These are phyloP conservation scores for Helicorthomorpha holstii DNA, from an alignment of 1,140 invertebrate species.

Conservation along the genomic window DNA sequence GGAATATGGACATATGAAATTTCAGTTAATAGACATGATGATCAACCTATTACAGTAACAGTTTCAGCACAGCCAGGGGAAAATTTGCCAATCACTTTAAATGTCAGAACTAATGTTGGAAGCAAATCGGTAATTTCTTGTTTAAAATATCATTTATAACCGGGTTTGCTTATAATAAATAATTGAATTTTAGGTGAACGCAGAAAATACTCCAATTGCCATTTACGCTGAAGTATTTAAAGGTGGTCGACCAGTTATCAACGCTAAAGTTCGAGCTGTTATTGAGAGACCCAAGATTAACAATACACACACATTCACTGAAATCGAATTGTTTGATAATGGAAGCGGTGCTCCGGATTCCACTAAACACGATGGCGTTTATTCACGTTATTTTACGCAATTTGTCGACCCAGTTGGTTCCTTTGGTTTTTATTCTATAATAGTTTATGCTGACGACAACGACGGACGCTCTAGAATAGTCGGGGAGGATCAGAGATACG, in stretches of 20 bases:
- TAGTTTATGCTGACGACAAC: constrained; percentile 11
- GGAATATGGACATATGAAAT: neutral
- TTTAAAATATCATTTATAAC: neutral
- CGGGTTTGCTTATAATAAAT: neutral
- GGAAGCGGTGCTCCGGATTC: constrained; percentile 45
- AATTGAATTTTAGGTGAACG: constrained; percentile 6
- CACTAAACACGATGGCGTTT: constrained; percentile 43
- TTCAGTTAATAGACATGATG: neutral
- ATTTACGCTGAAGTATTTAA: constrained; percentile 21
- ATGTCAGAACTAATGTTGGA: neutral
- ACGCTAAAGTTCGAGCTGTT: constrained; percentile 19
- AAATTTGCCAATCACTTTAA: neutral
- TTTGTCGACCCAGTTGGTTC: constrained; percentile 19
- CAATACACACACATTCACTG: constrained; percentile 22
- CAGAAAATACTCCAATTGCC: constrained; percentile 13
- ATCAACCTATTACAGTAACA: constrained; percentile 1
- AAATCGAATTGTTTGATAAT: constrained; percentile 36
- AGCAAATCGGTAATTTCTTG: neutral
- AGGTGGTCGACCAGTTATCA: constrained; percentile 17
- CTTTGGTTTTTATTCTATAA: constrained; percentile 27
- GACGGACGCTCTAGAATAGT: constrained; percentile 9
- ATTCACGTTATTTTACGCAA: constrained; percentile 40
- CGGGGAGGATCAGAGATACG: neutral
- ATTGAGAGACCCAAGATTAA: constrained; percentile 16
- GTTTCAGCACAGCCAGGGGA: neutral